Conservation (phyloP, 2,888 invertebrate species). For the Drosophila putrida region DNA sequence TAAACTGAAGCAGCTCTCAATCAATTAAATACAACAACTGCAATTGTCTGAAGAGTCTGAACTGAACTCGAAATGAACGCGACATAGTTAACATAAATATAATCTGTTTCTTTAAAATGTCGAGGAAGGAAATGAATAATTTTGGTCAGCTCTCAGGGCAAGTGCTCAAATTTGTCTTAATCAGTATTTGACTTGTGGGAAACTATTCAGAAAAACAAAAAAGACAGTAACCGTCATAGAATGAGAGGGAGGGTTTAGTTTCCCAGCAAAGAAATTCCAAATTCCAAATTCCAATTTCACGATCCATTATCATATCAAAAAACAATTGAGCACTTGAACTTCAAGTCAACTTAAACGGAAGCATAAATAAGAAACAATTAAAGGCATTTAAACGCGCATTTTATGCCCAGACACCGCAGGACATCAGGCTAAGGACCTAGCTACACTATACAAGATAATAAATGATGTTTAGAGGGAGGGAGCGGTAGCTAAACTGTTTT, state of each 20-base stretch:
- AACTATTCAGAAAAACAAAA: slow-evolving; percentile 3
- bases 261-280: background rate
- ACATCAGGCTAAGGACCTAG: slow-evolving; percentile 32
- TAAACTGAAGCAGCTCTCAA: slow-evolving; percentile 73
- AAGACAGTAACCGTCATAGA: background rate
- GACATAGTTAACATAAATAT: slow-evolving; percentile 40
- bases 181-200: slow-evolving; percentile 57
- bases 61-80: slow-evolving; percentile 35
- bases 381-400: slow-evolving; percentile 76
- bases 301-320: slow-evolving; percentile 50
- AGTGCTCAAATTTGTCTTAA: slow-evolving; percentile 67
- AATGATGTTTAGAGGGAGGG: slow-evolving; percentile 58
- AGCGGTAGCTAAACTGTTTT: slow-evolving; percentile 74
- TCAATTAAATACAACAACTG: slow-evolving; percentile 66
- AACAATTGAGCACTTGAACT: slow-evolving; percentile 39
- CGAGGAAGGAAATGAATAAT: slow-evolving; percentile 73
- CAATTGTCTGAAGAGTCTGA: slow-evolving; percentile 70
- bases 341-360: slow-evolving; percentile 49
- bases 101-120: slow-evolving; percentile 48
- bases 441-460: slow-evolving; percentile 63
- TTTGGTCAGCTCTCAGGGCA: slow-evolving; percentile 18
- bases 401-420: slow-evolving; percentile 56
- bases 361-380: slow-evolving; percentile 78
- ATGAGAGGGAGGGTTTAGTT: background rate
- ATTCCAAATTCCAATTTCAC: slow-evolving; percentile 50